Percentiles rank a stretch among this genome's conserved stretches.
phyloP scores from a whole-genome alignment of 2,888 invertebrate genomes.

The Drosophila demipolita region DNA sequence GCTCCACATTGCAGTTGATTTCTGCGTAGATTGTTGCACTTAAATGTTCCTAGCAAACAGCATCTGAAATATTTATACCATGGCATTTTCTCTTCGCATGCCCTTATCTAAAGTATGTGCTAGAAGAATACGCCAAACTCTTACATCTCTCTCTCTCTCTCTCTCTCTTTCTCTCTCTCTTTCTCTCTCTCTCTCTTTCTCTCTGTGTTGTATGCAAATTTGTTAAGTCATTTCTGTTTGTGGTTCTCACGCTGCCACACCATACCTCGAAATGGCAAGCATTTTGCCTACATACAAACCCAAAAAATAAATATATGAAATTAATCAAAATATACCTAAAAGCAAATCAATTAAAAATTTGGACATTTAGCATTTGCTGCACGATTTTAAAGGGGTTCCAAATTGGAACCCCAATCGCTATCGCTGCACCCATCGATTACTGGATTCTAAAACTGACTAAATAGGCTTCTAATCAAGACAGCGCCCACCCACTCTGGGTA shows the following conservation, averaged over 20 bases:
- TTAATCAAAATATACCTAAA: slow-evolving; percentile 24
- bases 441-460: slow-evolving; percentile 24
- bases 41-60: slow-evolving; percentile 66
- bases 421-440: slow-evolving; percentile 39
- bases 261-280: slow-evolving; percentile 33
- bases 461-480: slow-evolving; percentile 37
- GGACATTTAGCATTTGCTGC: slow-evolving; percentile 70
- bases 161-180: slow-evolving; percentile 19
- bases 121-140: slow-evolving; percentile 39
- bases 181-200: slow-evolving; percentile 19
- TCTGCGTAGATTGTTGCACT: slow-evolving; percentile 75
- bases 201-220: slow-evolving; percentile 64
- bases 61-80: slow-evolving; percentile 75
- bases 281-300: slow-evolving; percentile 40
- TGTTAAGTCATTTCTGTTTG: slow-evolving; percentile 79
- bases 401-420: slow-evolving; percentile 27
- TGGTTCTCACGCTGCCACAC: slow-evolving; percentile 78
- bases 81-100: slow-evolving; percentile 68
- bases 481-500: slow-evolving; percentile 22
- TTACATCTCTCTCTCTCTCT: slow-evolving; percentile 21
- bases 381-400: slow-evolving; percentile 56
- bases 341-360: slow-evolving; percentile 71
- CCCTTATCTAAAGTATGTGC: slow-evolving; percentile 74
- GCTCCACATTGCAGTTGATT: slow-evolving; percentile 67
- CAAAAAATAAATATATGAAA: neutral